These are phyloP conservation scores for Melanotus villosus DNA, from an alignment of 2,888 invertebrate genomes.

Conservation along the genomic window DNA sequence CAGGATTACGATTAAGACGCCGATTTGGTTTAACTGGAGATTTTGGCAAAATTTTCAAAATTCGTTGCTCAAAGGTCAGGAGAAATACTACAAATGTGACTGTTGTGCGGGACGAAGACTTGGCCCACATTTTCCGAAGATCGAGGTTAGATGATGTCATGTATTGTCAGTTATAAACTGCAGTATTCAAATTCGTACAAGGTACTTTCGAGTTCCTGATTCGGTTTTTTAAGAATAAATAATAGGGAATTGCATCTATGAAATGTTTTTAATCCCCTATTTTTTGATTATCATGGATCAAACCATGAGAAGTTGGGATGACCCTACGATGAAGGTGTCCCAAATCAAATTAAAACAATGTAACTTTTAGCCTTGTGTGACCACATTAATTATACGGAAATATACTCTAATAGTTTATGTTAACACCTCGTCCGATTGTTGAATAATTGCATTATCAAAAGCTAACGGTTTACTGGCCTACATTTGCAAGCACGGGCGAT, in stretches of 20 bases:
- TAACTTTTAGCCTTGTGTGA: slow-evolving; percentile 21
- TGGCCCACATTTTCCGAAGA: slow-evolving; percentile 48
- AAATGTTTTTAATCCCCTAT: too few species aligned
- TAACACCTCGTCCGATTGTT: slow-evolving; percentile 30
- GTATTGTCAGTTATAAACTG: slow-evolving; percentile 12
- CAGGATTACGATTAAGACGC: neutral
- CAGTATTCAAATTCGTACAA: neutral
- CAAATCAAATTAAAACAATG: too few species aligned
- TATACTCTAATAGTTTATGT: slow-evolving; percentile 21
- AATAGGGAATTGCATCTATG: too few species aligned
- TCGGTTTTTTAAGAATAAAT: too few species aligned
- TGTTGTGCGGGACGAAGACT: slow-evolving; percentile 42
- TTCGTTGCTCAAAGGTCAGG: neutral
- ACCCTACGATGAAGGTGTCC: too few species aligned
- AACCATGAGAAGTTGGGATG: too few species aligned
- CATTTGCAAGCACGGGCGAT: slow-evolving; percentile 36
- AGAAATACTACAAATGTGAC: neutral
- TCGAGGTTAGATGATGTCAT: slow-evolving; percentile 45
- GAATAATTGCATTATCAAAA: slow-evolving; percentile 37
- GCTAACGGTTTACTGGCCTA: slow-evolving; percentile 41
- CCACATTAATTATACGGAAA: slow-evolving; percentile 25
- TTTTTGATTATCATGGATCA: too few species aligned
- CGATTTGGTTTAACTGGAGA: neutral
- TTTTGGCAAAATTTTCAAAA: neutral
- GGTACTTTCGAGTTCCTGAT: slow-evolving; percentile 7